phyloP scores from a whole-genome alignment of 2,113 vertebrate genomes.

The Bathybates hornii region DNA sequence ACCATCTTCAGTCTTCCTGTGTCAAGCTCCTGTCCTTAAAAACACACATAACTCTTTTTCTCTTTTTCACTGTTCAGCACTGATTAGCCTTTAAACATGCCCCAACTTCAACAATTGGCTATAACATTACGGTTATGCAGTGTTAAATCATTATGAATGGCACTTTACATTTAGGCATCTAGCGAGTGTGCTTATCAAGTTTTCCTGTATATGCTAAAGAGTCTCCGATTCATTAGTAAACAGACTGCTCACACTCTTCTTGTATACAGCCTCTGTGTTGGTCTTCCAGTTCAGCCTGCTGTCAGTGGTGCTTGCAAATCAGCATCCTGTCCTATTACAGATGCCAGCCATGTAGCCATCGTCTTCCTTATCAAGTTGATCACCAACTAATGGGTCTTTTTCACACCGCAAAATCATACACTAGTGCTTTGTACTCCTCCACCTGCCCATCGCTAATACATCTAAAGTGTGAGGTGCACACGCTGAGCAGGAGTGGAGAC shows the following conservation, averaged over 20 bases:
- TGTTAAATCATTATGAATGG: not conserved
- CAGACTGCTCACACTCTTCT: not conserved
- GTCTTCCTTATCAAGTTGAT: not conserved
- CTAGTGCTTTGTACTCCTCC: not conserved
- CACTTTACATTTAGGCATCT: not conserved
- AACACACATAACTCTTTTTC: not conserved
- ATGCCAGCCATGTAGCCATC: not conserved
- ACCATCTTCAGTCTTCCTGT: not conserved
- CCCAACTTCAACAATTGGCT: accelerated
- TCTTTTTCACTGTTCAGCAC: not conserved
- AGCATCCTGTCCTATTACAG: not conserved
- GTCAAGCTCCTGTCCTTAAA: not conserved
- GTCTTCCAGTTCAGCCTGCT: not conserved
- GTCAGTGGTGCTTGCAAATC: not conserved
- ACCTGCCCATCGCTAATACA: accelerated
- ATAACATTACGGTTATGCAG: accelerated
- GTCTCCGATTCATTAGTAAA: not conserved
- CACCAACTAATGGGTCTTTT: not conserved
- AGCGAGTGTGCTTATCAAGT: not conserved
- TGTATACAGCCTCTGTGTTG: not conserved
- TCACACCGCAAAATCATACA: not conserved
- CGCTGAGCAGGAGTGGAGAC: not conserved
- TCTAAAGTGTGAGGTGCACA: accelerated
- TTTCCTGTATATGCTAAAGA: not conserved
- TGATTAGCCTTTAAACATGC: not conserved